Evolutionary conservation across 2,888 invertebrate genomes (phyloP).

Genomic region (Dynastes tityus): DNA sequence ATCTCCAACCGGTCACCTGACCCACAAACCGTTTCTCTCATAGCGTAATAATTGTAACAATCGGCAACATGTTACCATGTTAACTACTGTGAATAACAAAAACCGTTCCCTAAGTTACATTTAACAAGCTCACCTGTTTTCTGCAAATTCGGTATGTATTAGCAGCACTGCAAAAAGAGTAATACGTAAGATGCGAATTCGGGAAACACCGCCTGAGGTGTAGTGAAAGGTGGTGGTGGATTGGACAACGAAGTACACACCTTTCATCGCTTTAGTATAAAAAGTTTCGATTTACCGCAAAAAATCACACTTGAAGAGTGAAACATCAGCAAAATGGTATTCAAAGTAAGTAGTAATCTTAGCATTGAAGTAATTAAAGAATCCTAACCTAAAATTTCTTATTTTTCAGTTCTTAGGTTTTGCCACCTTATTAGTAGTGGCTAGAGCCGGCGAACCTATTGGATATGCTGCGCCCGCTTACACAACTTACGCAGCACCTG

Average conservation of each 20-base stretch:
- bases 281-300: conserved; percentile 15
- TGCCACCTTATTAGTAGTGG: conserved; percentile 54
- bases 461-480: conserved; percentile 55
- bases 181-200: conserved; percentile 22
- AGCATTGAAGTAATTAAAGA: neutral
- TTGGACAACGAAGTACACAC: conserved; percentile 30
- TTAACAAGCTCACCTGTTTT: conserved; percentile 16
- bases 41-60: conserved; percentile 24
- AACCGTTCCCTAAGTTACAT: neutral
- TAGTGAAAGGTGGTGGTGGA: conserved; percentile 40
- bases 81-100: neutral
- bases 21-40: conserved; percentile 27
- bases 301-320: conserved; percentile 29
- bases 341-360: conserved; percentile 32
- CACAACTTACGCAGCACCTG: conserved; percentile 50
- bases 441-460: conserved; percentile 55
- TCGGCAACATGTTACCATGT: conserved; percentile 15
- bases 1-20: conserved; percentile 36
- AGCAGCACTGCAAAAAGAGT: conserved; percentile 16
- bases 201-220: conserved; percentile 32
- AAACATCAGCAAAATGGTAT: conserved; percentile 42
- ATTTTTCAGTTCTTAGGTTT: conserved; percentile 54
- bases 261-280: conserved; percentile 39
- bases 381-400: conserved; percentile 11
- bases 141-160: conserved; percentile 26